Evolutionary conservation across 2,888 invertebrate genomes (phyloP), one percentile per base, ranked within the genome.

Genomic region (Scaeva pyrastri): DNA sequence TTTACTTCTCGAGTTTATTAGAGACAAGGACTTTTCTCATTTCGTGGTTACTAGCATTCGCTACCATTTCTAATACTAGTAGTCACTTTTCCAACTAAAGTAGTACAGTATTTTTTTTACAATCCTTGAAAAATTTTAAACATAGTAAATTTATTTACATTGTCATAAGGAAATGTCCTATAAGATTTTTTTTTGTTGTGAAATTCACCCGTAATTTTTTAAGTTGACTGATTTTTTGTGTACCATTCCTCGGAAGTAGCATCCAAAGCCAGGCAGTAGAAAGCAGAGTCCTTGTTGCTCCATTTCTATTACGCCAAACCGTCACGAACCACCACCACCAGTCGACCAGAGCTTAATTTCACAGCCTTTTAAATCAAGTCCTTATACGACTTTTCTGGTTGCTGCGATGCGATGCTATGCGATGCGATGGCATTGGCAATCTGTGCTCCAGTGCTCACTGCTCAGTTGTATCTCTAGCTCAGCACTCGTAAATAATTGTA

Each of bases 281-380:
- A 6, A 26, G 1, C 2, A 45, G 26, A 58, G 71, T 70, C 60
- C 43, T 66, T 81, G 76, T 80, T 85, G 72, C 76, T 80, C 48
- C 71, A 45, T 16, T 55, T 50, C 48, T 73, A 43, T 36, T 48
- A 50, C 64, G 8, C n/a, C n/a, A 39, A 52, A 39, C 71, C 48
- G 41, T 68, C 50, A 52, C 50, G 39, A 36, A 72, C 68, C 64
- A 39, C 71, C 48, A 31, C 72, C 50, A 52, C 50, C 21, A 36
- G 76, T 62, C 76, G 76, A 52, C 76, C 56, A 73, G 82, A 73
- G 82, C 88, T 88, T 87, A 80, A 85, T 88, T 88, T 88, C 84
- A 79, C 88, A 88, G 84, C 82, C 85, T 83, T 52, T 82, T 88
- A 88, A 88, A 88, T 88, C 85, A 88, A 88, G 83, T 87, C 81